phyloP scores from a whole-genome alignment of 2,113 vertebrate genomes.

The Mellivora capensis region DNA sequence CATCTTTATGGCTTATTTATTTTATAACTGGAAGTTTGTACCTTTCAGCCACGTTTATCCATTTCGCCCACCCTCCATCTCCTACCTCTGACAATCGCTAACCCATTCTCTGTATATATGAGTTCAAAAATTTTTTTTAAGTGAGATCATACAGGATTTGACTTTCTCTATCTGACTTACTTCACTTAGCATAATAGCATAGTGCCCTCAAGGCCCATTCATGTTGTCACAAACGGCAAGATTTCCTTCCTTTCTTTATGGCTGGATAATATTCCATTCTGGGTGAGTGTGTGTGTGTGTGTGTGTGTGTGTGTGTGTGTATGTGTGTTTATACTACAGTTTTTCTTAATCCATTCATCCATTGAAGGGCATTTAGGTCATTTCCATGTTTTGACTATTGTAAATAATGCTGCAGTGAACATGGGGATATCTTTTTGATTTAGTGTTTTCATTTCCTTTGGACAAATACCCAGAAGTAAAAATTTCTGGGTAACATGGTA shows the following conservation, averaged over 20 bases:
- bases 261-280: neutral
- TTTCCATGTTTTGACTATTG: neutral
- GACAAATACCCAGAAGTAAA: neutral
- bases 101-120: neutral
- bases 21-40: neutral
- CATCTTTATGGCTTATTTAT: neutral
- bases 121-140: neutral
- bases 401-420: neutral
- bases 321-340: neutral
- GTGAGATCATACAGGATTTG: neutral
- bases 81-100: neutral
- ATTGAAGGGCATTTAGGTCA: neutral
- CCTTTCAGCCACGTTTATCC: neutral
- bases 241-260: neutral
- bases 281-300: neutral
- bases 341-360: neutral
- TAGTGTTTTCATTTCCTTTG: neutral
- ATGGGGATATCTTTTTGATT: neutral
- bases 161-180: neutral
- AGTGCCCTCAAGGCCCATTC: neutral
- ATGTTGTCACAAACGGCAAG: neutral
- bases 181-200: neutral
- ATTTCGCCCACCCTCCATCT: neutral
- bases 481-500: neutral
- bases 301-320: neutral